These are phyloP conservation scores for Crematogaster levior DNA, from an alignment of 2,888 invertebrate genomes.

Conservation along the genomic window DNA sequence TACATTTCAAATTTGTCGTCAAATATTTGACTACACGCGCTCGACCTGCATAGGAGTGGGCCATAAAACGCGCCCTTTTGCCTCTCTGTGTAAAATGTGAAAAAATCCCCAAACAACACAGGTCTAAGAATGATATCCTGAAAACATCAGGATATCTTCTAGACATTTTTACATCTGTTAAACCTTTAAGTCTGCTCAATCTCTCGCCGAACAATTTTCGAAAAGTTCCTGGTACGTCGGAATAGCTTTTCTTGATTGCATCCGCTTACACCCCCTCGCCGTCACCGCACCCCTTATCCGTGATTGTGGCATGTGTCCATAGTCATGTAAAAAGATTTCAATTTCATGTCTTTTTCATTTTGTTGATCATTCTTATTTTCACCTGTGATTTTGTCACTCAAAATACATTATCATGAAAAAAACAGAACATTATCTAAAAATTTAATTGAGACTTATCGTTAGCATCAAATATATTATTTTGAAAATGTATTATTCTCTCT, in stretches of 20 bases:
- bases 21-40: conserved; percentile 31
- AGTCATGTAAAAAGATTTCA: conserved; percentile 65
- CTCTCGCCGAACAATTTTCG: conserved; percentile 39
- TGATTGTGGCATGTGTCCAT: conserved; percentile 79
- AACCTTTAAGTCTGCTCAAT: conserved; percentile 29
- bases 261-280: conserved; percentile 67
- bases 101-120: conserved; percentile 51
- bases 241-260: conserved; percentile 76
- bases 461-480: not conserved
- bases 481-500: not conserved
- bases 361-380: conserved; percentile 58
- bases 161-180: conserved; percentile 8
- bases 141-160: not conserved
- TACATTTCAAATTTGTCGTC: conserved; percentile 20
- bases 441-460: conserved; percentile 14
- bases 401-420: not conserved
- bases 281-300: conserved; percentile 61
- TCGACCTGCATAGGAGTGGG: conserved; percentile 77
- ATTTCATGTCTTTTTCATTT: conserved; percentile 56
- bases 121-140: not conserved
- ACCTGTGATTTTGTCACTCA: conserved; percentile 17
- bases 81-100: conserved; percentile 61
- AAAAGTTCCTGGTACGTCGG: conserved; percentile 37
- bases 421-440: conserved; percentile 3
- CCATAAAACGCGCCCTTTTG: conserved; percentile 73